Evolutionary conservation across 2,888 invertebrate species (phyloP), one percentile per base, ranked within the genome.

Genomic region (Chirona hameri): DNA sequence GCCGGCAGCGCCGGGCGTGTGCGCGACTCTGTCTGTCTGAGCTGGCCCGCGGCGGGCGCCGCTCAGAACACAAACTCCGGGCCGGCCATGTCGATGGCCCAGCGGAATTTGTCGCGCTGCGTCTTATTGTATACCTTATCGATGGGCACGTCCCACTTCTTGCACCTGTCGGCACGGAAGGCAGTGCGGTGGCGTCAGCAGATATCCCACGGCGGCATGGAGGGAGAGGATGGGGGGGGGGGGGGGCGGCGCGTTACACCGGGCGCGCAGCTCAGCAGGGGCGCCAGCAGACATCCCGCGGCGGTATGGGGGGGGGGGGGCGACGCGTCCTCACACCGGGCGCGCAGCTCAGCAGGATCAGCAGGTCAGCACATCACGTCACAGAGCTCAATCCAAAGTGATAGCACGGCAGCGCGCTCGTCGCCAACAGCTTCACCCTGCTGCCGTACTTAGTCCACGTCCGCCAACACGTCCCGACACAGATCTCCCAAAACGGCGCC

Each of bases 41-140:
- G 24, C 14, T 9, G 29, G 69, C 72, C 21, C 14, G 31, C 21
- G 72, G 21, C 14, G 27, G 65, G n/a, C n/a, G 31, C n/a, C 31
- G 5, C 39, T 85, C 84, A 29, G 86, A 90, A 89, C 80, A 86
- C 85, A 84, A 87, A 98, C 85, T 97, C 94, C 83, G 96, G 93
- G 84, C 94, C 95, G 85, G 97, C 97, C 99, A 99, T 99, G 88
- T 99, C 99, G 87, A 99, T 98, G 84, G 99, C 99, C 99, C 99
- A 99, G 87, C 97, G 93, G 91, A 99, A 99, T 89, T 99, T 99
- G 88, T 98, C 98, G 86, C 99, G 92, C 89, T 99, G 99, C 82
- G 99, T 99, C 90, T 99, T 99, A 89, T 98, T 99, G 91, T 99
- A 99, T 86, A 99, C 95, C 89, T 99, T 99, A 88, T 99, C 99